Evolutionary conservation across 2,113 vertebrate genomes (phyloP), one percentile per base, ranked within the genome.

Genomic region (Numida meleagris): DNA sequence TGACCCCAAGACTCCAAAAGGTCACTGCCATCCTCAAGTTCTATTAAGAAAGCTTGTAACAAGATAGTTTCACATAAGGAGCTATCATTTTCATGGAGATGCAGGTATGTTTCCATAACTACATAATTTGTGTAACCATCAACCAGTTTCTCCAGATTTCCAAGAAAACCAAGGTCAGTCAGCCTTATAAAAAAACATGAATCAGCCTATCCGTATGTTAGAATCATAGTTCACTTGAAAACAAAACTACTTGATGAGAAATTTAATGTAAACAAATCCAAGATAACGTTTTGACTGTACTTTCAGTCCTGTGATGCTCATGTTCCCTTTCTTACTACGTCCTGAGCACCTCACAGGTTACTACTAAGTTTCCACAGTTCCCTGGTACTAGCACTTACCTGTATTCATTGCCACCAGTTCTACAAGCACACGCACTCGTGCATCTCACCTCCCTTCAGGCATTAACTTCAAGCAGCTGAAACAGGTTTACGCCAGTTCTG

Each of bases 401-500:
- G 43, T 24, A 29, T 27, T 62, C 38, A 8, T 40, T n/a, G 81
- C 42, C 71, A 80, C 61, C 77, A 78, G 76, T 88, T 90, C 68
- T 42, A 86, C 72, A 81, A 65, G 75, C 94, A 71, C 51, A 70
- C 24, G 57, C 25, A 86, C 91, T 89, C n/a, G 94, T 76, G 84
- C 91, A 90, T 89, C 95, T 97, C 96, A 84, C 96, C 97, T 98
- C 97, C 97, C 97, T 98, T 98, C 97, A 97, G 93, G 95, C 96
- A 95, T 89, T 96, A 96, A 96, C 93, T 94, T 91, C 86, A 88
- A 96, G 95, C 79, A 97, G 93, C 95, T 96, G 97, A 97, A 98
- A 96, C 90, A 98, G 96, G 90, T 95, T 96, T 86, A 76, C 90
- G 68, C 96, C 95, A 94, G 97, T 96, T 97, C 96, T 97, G 90